Conservation (phyloP, 2,797 vertebrate species). For the Okamejei kenojei region DNA sequence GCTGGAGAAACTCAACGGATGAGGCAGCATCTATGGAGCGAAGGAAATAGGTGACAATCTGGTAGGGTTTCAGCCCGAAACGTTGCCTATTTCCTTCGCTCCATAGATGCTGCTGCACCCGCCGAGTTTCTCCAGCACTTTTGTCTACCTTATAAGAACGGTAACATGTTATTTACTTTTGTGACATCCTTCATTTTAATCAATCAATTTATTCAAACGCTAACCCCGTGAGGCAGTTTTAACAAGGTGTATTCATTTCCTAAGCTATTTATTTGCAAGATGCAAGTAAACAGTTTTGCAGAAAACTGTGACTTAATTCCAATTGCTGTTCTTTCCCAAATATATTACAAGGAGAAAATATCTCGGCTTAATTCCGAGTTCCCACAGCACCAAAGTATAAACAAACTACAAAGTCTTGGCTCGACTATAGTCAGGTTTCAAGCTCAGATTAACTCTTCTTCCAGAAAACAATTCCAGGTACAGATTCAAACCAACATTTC, state of each 20-base stretch:
- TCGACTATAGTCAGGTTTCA: background rate
- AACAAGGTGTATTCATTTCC: background rate
- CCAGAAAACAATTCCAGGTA: background rate
- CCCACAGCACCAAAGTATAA: background rate
- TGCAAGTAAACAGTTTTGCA: background rate
- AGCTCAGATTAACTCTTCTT: background rate
- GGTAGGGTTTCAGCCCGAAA: too few relatives aligned
- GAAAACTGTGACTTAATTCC: background rate
- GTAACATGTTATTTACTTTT: background rate
- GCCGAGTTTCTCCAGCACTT: too few relatives aligned
- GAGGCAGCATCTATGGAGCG: too few relatives aligned
- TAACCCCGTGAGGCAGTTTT: background rate
- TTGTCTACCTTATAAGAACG: background rate
- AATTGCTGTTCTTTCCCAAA: background rate
- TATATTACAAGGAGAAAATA: background rate
- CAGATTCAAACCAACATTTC: conserved; percentile 2
- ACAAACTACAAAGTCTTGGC: background rate
- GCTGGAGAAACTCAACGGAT: too few relatives aligned
- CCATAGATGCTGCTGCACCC: too few relatives aligned
- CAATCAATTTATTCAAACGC: background rate
- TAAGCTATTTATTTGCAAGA: background rate
- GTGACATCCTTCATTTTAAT: background rate
- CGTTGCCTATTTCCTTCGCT: too few relatives aligned
- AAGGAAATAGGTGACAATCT: background rate
- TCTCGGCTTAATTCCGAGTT: too few relatives aligned